phyloP scores from a whole-genome alignment of 2,888 invertebrate genomes.

The Geotrupes spiniger region DNA sequence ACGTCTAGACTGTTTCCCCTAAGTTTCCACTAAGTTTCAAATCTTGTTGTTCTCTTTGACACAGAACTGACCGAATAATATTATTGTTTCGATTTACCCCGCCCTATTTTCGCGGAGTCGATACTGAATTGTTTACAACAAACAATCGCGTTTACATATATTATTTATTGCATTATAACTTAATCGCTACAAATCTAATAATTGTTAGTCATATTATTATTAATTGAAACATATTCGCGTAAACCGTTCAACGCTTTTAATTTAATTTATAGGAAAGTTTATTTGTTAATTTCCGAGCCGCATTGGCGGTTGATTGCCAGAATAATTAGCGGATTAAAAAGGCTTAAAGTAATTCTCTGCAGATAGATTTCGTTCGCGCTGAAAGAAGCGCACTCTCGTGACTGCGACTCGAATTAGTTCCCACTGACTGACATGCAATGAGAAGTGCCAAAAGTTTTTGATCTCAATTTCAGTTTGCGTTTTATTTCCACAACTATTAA shows the following conservation, averaged over 20 bases:
- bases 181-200: no score
- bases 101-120: no score
- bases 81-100: conserved; percentile 27
- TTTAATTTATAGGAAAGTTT: not conserved
- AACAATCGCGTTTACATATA: no score
- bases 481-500: conserved; percentile 11
- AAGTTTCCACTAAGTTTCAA: conserved; percentile 31
- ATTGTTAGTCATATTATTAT: no score
- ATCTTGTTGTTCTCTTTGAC: conserved; percentile 34
- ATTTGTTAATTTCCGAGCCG: conserved; percentile 19
- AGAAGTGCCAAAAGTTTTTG: conserved; percentile 33
- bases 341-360: conserved; percentile 47
- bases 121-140: no score
- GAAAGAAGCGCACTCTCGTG: conserved; percentile 28
- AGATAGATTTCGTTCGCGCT: conserved; percentile 33
- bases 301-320: conserved; percentile 46
- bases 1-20: conserved; percentile 38
- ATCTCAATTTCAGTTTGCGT: conserved; percentile 27
- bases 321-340: conserved; percentile 47
- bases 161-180: no score
- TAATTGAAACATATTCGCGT: no score
- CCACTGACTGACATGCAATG: conserved; percentile 34
- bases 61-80: conserved; percentile 33
- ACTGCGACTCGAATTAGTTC: conserved; percentile 32
- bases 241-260: no score